Conservation (phyloP, 2,113 vertebrate species). For the Callithrix jacchus region DNA sequence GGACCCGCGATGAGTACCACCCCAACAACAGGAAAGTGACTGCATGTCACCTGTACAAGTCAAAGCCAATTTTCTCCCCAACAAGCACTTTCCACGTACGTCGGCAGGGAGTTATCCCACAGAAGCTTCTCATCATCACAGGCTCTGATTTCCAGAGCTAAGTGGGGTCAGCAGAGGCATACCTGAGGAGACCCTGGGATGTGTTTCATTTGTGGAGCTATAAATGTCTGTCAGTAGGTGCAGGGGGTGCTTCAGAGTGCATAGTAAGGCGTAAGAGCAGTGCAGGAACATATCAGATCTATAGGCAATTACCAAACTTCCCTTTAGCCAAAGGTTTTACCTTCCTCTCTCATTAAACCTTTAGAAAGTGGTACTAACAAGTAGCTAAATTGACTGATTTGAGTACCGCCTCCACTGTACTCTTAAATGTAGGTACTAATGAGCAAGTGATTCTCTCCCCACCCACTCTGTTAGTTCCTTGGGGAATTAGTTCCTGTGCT, state of each 20-base stretch:
- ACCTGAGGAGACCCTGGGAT: background rate
- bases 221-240: background rate
- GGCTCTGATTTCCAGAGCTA: background rate
- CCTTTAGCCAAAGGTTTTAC: background rate
- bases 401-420: background rate
- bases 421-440: conserved; percentile 38
- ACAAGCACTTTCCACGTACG: background rate
- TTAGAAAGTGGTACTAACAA: conserved; percentile 29
- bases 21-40: background rate
- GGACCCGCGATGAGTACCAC: background rate
- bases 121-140: background rate
- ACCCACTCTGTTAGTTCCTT: conserved; percentile 2
- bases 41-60: background rate
- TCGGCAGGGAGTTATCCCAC: background rate
- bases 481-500: background rate
- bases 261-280: background rate
- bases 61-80: background rate
- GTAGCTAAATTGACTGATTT: conserved; percentile 14
- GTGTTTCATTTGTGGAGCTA: background rate
- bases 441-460: conserved; percentile 40
- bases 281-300: background rate
- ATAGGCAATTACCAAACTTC: background rate
- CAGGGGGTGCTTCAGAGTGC: background rate
- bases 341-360: conserved; percentile 32
- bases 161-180: background rate